Evolutionary conservation across 2,888 invertebrate genomes (phyloP), one percentile per base, ranked within the genome.

Genomic region (Lasioglossum malachurum): DNA sequence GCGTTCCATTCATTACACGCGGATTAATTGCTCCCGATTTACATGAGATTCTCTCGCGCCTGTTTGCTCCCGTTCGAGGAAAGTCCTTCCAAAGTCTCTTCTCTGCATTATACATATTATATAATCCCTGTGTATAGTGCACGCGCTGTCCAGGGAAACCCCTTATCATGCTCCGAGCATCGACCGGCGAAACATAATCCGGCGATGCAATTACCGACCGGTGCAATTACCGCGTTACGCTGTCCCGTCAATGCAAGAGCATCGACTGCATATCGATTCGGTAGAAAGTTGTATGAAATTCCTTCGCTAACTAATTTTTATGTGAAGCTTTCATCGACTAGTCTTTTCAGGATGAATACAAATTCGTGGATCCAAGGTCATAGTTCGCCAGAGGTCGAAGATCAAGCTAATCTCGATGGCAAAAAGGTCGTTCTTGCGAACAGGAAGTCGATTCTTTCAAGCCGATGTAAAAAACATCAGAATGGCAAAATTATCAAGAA

Each of bases 181-280:
- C 83, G 74, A n/a, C 75, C 83, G 57, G 60, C 76, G 82, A 77
- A 82, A 84, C 82, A 78, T 84, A 84, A 82, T 82, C 77, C 57
- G 10, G 27, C 78, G 49, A 10, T 78, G 69, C 78, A 82, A 78
- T 82, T 84, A 84, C 84, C 74, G 35, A 10, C 19, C 19, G n/a
- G 23, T 8, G 74, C 67, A 69, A 82, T 84, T 84, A 77, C 77
- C 73, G 77, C 38, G 75, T 84, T 71, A 82, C 78, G 69, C 46
- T 71, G 67, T 60, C 71, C 10, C 75, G 23, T 60, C 71, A 49
- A 84, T 31, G 60, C 16, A 19, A 16, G 19, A 35, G 69, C 23
- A 77, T 71, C 73, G n/a, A 16, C 73, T 44, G 67, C 77, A 49
- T 72, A 23, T 35, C 23, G 76, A 16, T 81, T 76, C 23, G 49